phyloP scores from a whole-genome alignment of 2,113 vertebrate species.

The Fulmarus glacialis region DNA sequence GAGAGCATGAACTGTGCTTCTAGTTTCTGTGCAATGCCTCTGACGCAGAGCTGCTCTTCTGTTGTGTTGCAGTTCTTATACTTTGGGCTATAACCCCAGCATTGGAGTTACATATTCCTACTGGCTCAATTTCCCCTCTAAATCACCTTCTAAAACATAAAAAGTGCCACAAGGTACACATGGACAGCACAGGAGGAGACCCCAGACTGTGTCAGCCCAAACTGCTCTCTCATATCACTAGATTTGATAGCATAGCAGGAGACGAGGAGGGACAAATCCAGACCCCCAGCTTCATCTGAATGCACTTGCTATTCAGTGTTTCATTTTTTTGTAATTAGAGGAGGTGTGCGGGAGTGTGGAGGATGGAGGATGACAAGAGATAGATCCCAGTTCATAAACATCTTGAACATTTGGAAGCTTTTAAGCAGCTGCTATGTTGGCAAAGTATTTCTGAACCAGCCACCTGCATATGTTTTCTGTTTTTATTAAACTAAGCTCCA shows the following conservation, averaged over 20 bases:
- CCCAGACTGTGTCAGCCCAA: neutral
- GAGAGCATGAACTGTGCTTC: neutral
- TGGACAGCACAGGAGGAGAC: neutral
- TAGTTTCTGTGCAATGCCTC: accelerated
- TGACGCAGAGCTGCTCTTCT: neutral
- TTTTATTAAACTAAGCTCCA: conserved; percentile 30
- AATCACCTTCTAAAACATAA: neutral
- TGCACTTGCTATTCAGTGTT: neutral
- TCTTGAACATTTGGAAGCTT: conserved; percentile 56
- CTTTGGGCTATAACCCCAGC: neutral
- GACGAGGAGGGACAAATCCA: neutral
- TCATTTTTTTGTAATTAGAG: neutral
- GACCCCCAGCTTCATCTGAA: neutral
- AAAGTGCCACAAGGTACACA: neutral
- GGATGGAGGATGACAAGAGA: neutral
- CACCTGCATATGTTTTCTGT: conserved; percentile 36
- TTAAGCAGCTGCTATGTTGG: conserved; percentile 35
- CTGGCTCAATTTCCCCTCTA: neutral
- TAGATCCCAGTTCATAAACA: conserved; percentile 33
- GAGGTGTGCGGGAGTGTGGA: neutral
- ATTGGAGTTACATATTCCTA: neutral
- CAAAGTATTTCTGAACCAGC: conserved; percentile 8
- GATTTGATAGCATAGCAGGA: neutral
- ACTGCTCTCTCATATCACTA: neutral
- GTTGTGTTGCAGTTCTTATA: neutral